Conservation (phyloP, 2,113 vertebrate genomes). For the Rhea americana region DNA sequence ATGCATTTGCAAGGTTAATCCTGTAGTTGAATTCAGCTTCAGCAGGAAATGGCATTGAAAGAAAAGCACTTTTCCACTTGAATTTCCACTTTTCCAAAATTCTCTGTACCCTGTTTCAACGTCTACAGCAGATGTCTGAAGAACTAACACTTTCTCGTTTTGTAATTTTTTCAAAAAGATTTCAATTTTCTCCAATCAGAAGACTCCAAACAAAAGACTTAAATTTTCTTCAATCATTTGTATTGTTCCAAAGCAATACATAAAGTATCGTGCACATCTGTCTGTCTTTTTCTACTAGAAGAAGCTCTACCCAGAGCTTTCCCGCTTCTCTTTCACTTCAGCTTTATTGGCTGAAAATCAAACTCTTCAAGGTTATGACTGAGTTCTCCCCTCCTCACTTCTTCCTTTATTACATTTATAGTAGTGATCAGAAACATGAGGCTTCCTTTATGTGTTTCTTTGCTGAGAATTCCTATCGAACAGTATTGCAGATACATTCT, state of each 20-base stretch:
- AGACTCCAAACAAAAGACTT: not conserved
- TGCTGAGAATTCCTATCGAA: conserved; percentile 28
- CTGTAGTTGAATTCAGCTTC: not conserved
- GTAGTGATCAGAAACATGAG: conserved; percentile 21
- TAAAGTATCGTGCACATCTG: not conserved
- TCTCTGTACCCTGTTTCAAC: not conserved
- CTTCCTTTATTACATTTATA: conserved; percentile 35
- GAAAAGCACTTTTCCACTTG: not conserved
- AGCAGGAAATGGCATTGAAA: not conserved
- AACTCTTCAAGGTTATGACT: conserved; percentile 29
- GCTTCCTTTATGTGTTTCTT: conserved; percentile 24
- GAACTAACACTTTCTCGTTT: not conserved
- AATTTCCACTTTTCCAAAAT: not conserved
- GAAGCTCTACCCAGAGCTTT: not conserved
- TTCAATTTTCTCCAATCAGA: not conserved
- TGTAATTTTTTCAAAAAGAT: not conserved
- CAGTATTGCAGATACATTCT: not conserved
- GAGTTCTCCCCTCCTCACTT: not conserved
- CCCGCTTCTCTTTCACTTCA: conserved; percentile 39
- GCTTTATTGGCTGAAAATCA: conserved; percentile 50
- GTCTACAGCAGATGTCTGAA: not conserved
- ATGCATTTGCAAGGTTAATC: not conserved
- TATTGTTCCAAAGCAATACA: conserved; percentile 7
- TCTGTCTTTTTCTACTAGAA: conserved; percentile 14
- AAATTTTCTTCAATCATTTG: not conserved